These are phyloP conservation scores for Hesperophylax magnus DNA, from an alignment of 1,140 invertebrate genomes.

Conservation along the genomic window DNA sequence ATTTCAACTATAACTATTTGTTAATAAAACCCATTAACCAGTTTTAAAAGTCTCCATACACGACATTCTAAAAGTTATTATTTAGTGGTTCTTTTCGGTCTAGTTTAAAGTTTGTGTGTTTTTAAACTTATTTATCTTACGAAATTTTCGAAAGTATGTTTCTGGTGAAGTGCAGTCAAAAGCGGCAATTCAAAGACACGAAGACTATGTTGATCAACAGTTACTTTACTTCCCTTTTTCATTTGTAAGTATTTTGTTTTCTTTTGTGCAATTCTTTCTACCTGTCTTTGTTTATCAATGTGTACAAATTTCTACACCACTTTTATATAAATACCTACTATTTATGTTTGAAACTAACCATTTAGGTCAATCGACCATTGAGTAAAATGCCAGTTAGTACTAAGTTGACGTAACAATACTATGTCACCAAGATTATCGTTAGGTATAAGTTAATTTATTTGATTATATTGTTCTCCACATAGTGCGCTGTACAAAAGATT, in stretches of 20 bases:
- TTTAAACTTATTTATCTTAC: neutral
- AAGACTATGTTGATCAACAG: slow-evolving; percentile 21
- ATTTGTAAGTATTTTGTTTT: slow-evolving; percentile 22
- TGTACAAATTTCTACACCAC: no score
- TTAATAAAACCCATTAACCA: neutral
- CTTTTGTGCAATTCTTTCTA: neutral
- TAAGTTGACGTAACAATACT: no score
- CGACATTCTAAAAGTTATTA: slow-evolving; percentile 16
- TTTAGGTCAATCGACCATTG: no score
- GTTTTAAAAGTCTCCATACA: slow-evolving; percentile 10
- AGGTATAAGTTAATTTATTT: no score
- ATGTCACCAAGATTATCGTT: no score
- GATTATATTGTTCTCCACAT: no score
- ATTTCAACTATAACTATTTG: neutral
- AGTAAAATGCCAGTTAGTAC: no score
- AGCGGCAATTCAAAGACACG: slow-evolving; percentile 27
- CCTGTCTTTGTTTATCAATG: neutral
- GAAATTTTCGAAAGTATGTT: slow-evolving; percentile 5
- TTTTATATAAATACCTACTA: no score
- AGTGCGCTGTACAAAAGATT: no score
- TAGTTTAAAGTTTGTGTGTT: neutral
- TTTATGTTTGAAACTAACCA: no score
- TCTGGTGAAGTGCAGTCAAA: slow-evolving; percentile 31
- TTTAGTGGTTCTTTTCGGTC: neutral
- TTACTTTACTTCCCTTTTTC: slow-evolving; percentile 29